Evolutionary conservation across 2,113 vertebrate species (phyloP).

Genomic region (Tautogolabrus adspersus): DNA sequence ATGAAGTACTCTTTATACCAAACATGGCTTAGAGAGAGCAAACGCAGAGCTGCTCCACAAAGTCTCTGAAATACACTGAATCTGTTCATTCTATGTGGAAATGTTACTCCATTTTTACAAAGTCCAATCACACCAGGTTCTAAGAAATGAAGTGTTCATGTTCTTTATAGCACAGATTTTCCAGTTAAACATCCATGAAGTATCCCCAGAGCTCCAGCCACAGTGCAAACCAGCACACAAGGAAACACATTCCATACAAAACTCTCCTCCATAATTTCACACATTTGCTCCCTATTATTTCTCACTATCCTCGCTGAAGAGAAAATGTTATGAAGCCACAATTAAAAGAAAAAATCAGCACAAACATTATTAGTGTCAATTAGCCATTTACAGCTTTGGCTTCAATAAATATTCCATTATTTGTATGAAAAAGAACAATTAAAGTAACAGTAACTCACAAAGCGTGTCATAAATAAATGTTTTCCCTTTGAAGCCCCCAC

Average conservation of each 20-base stretch:
- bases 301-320: conserved; percentile 33
- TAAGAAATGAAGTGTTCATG: conserved; percentile 18
- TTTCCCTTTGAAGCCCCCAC: conserved; percentile 58
- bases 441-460: conserved; percentile 64
- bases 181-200: conserved; percentile 36
- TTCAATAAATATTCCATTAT: conserved; percentile 46
- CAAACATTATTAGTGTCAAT: conserved; percentile 48
- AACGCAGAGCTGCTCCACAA: conserved; percentile 18
- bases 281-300: conserved; percentile 22
- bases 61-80: neutral
- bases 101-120: conserved; percentile 41
- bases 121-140: conserved; percentile 24
- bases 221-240: conserved; percentile 76
- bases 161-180: conserved; percentile 39
- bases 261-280: conserved; percentile 28
- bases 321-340: conserved; percentile 38
- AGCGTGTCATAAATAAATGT: conserved; percentile 74
- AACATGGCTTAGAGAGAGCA: conserved; percentile 13
- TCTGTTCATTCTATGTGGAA: conserved; percentile 3
- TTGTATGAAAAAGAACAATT: conserved; percentile 44
- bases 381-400: conserved; percentile 66
- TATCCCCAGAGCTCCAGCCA: conserved; percentile 57
- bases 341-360: conserved; percentile 20
- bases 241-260: conserved; percentile 65
- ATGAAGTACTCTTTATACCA: conserved; percentile 36